phyloP scores from a whole-genome alignment of 1,140 invertebrate genomes.

The Euglossa dilemma region DNA sequence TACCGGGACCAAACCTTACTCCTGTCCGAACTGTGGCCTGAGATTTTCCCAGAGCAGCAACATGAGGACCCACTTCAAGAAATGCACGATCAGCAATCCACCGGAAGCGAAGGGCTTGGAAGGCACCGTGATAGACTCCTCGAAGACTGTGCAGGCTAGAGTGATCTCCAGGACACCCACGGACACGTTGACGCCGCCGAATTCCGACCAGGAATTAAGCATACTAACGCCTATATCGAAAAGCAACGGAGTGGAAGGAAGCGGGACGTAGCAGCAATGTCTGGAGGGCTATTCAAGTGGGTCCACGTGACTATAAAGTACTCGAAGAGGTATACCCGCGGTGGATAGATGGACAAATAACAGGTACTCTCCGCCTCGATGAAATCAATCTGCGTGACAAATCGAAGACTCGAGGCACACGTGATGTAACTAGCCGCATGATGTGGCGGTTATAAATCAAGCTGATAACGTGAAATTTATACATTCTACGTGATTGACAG shows the following conservation, averaged over 20 bases:
- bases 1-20: conserved; percentile 89
- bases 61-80: conserved; percentile 90
- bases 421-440: conserved; percentile 4
- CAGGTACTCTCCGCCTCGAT: background rate
- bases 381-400: background rate
- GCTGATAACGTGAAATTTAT: conserved; percentile 6
- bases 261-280: conserved; percentile 11
- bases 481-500: background rate
- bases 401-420: background rate
- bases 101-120: conserved; percentile 5
- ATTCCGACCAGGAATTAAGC: conserved; percentile 74
- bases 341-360: background rate
- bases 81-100: conserved; percentile 82
- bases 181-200: conserved; percentile 70
- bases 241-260: conserved; percentile 10
- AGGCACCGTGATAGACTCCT: background rate
- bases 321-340: too few species aligned
- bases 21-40: conserved; percentile 88
- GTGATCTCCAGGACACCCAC: conserved; percentile 12
- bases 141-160: conserved; percentile 18
- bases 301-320: background rate
- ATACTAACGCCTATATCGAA: conserved; percentile 64
- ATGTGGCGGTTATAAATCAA: background rate
- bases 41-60: conserved; percentile 91
- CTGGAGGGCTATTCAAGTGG: background rate